Evolutionary conservation across 2,888 invertebrate species (phyloP).

Genomic region (Xylophagus ater): DNA sequence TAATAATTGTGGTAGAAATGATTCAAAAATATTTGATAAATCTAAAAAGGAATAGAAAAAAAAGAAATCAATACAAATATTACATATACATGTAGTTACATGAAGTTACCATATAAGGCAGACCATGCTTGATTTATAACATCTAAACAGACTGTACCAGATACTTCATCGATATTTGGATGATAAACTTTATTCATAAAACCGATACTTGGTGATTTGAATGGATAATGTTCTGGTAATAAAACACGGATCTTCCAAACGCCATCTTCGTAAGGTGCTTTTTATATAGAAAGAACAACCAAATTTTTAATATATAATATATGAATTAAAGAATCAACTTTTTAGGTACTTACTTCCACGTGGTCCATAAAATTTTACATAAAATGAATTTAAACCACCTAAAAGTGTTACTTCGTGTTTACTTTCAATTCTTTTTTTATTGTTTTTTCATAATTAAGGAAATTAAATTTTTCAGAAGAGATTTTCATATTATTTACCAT

Average conservation of each 20-base stretch:
- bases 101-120: conserved; percentile 67
- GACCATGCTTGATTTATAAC: conserved; percentile 99
- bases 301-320: conserved; percentile 53
- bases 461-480: too few species aligned
- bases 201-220: conserved; percentile 99
- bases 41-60: conserved; percentile 33
- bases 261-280: conserved; percentile 97
- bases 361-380: conserved; percentile 95
- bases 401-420: conserved; percentile 95
- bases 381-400: conserved; percentile 92
- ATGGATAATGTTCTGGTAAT: conserved; percentile 94
- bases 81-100: background rate
- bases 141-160: conserved; percentile 96
- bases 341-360: conserved; percentile 54
- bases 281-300: too few species aligned
- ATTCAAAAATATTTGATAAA: conserved; percentile 94
- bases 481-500: too few species aligned
- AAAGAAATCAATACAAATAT: background rate
- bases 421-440: conserved; percentile 82
- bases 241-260: conserved; percentile 98
- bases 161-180: conserved; percentile 99
- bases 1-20: conserved; percentile 96
- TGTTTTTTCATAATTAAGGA: too few species aligned
- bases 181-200: conserved; percentile 99
- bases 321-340: conserved; percentile 38